Evolutionary conservation across 1,140 invertebrate genomes (phyloP).

Genomic region (Neuroterus valhalla): DNA sequence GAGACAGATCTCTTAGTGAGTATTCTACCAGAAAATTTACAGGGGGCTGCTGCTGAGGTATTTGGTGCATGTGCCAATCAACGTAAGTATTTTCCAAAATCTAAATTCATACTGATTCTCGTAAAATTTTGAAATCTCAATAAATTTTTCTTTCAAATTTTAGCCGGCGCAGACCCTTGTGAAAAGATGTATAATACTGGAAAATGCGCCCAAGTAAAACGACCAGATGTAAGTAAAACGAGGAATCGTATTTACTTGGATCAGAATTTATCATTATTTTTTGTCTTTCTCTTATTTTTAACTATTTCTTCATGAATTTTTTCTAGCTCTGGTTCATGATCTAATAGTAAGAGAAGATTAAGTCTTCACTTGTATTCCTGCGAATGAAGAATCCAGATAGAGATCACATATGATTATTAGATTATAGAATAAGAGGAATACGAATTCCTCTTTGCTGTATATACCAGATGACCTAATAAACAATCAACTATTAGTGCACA

Average conservation of each 20-base stretch:
- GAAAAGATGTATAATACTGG: constrained; percentile 61
- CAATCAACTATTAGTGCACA: neutral
- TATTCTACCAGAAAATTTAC: constrained; percentile 55
- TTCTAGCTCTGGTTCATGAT: constrained; percentile 66
- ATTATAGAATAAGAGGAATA: neutral
- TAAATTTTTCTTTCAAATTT: constrained; percentile 29
- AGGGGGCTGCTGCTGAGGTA: constrained; percentile 38
- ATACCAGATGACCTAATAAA: too few relatives aligned
- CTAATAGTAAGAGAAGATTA: constrained; percentile 40
- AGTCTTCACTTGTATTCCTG: neutral
- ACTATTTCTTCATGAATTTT: constrained; percentile 14
- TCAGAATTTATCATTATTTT: constrained; percentile 9
- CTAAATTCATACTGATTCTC: neutral
- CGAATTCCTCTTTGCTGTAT: too few relatives aligned
- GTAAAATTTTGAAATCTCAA: neutral
- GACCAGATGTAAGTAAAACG: constrained; percentile 61
- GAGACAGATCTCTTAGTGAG: constrained; percentile 62
- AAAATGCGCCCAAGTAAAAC: constrained; percentile 52
- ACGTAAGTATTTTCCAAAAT: constrained; percentile 38
- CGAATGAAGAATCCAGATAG: neutral
- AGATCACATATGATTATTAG: neutral
- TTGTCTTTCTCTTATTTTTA: constrained; percentile 14
- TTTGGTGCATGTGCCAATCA: constrained; percentile 48
- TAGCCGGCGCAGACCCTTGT: constrained; percentile 59
- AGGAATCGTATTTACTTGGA: neutral